Evolutionary conservation across 2,888 invertebrate species (phyloP), one percentile per base, ranked within the genome.

Genomic region (Alitta virens): DNA sequence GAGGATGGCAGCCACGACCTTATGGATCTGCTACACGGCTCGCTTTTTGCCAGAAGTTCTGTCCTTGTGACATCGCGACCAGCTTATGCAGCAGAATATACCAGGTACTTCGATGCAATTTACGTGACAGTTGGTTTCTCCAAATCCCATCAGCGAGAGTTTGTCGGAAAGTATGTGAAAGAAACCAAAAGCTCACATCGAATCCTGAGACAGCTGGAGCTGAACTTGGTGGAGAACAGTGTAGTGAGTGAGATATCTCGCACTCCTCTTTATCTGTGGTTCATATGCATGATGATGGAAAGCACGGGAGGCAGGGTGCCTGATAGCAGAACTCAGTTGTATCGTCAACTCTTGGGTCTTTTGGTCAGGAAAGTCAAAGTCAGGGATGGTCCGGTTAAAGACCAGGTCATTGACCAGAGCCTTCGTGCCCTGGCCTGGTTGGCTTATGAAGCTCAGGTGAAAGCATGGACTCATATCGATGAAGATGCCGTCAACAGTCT

Each of bases 231-330:
- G 2, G 59, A 59, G 26, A 59, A 59, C 24, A 52, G 52, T 23
- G 40, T 25, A 1, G 23, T 59, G 23, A 24, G 40, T 1, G 59
- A 59, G 21, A 25, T 59, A 23, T 59, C 59, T 14, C 2, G 59
- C 9, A 59, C 38, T 24, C 59, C 59, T 9, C n/a, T 59, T 51
- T 52, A 52, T 23, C 52, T 59, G 40, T 59, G 59, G 59, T 59
- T 59, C 24, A 18, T 59, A 2, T 59, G 59, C 52, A 52, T 59
- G 51, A 23, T 59, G 16, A 52, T 59, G 14, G 59, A 59, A 27
- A 52, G 52, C 59, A 59, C 51, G 14, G 52, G 42, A 38, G 59
- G 59, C 7, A 51, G 40, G 18, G 24, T 59, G 5, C 59, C 59
- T 2, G 52, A 52, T 25, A 59, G 52, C 23, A 51, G 59, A 38